Conservation (phyloP, 2,797 vertebrate species). For the Myotis vivesi region DNA sequence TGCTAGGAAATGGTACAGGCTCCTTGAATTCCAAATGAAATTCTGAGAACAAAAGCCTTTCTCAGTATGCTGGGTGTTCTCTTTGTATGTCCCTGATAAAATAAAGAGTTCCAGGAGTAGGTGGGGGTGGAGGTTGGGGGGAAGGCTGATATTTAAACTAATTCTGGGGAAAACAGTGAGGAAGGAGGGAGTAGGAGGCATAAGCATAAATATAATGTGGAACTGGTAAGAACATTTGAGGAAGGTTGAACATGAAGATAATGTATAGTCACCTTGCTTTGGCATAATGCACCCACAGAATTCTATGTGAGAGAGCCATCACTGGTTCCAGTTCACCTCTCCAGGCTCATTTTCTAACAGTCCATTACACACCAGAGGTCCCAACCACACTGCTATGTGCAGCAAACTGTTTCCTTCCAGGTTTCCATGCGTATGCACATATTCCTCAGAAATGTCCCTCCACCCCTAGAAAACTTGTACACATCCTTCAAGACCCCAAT, state of each 20-base stretch:
- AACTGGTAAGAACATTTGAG: background rate
- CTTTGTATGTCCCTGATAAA: background rate
- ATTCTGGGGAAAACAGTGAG: conserved; percentile 10
- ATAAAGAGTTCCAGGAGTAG: background rate
- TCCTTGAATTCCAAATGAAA: conserved; percentile 26
- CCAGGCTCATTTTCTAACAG: background rate
- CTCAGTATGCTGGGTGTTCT: background rate
- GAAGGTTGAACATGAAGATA: background rate
- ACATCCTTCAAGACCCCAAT: background rate
- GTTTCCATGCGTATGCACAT: background rate
- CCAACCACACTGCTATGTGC: accelerated
- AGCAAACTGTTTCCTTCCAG: background rate
- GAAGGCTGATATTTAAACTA: background rate
- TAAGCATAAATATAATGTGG: background rate
- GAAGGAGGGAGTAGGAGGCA: background rate
- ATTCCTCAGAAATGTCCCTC: background rate
- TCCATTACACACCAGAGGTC: background rate
- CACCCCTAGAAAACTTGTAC: background rate
- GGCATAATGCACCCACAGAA: background rate
- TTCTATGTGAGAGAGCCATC: background rate
- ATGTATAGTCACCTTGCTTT: background rate
- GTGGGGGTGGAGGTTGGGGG: too few species aligned
- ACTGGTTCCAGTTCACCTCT: background rate
- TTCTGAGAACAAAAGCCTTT: conserved; percentile 29
- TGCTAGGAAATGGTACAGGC: background rate